phyloP scores from a whole-genome alignment of 2,888 invertebrate species.

The Phymatocera aterrima region DNA sequence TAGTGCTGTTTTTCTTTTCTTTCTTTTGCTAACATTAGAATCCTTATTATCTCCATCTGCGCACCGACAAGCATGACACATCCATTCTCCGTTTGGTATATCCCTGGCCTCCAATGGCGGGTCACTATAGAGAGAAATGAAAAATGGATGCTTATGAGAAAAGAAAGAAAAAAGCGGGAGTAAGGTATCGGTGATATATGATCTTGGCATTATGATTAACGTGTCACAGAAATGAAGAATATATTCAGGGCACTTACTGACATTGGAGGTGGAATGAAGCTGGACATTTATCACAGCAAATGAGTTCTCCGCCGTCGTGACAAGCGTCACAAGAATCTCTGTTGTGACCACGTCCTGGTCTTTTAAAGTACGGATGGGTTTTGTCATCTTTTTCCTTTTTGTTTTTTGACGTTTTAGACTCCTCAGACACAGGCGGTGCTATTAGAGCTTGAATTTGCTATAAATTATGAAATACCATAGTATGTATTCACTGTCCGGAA shows the following conservation, averaged over 20 bases:
- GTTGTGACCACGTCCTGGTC: slow-evolving; percentile 93
- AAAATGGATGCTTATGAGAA: no score
- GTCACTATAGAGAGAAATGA: slow-evolving; percentile 80
- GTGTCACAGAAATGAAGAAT: no score
- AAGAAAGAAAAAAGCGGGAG: no score
- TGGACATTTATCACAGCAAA: slow-evolving; percentile 97
- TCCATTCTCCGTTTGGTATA: slow-evolving; percentile 94
- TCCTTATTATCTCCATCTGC: slow-evolving; percentile 73
- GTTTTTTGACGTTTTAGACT: slow-evolving; percentile 78
- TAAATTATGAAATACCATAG: slow-evolving; percentile 62
- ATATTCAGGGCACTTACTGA: slow-evolving; percentile 82
- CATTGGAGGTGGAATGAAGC: slow-evolving; percentile 97
- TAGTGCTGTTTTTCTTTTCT: slow-evolving; percentile 78
- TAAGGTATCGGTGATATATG: no score
- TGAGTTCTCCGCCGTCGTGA: slow-evolving; percentile 94
- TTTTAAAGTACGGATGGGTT: slow-evolving; percentile 89
- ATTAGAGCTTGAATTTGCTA: slow-evolving; percentile 93
- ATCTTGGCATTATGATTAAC: no score
- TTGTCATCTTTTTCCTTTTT: slow-evolving; percentile 77
- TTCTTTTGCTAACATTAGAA: slow-evolving; percentile 55
- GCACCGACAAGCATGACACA: slow-evolving; percentile 89
- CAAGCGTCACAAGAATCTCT: slow-evolving; percentile 96
- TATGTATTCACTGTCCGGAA: slow-evolving; percentile 53
- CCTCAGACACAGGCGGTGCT: slow-evolving; percentile 90
- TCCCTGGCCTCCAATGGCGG: slow-evolving; percentile 94